Evolutionary conservation across 53 echinoderm and acorn worm species (phyloP), one percentile per base, ranked within the genome.

Genomic region (Crossaster papposus): DNA sequence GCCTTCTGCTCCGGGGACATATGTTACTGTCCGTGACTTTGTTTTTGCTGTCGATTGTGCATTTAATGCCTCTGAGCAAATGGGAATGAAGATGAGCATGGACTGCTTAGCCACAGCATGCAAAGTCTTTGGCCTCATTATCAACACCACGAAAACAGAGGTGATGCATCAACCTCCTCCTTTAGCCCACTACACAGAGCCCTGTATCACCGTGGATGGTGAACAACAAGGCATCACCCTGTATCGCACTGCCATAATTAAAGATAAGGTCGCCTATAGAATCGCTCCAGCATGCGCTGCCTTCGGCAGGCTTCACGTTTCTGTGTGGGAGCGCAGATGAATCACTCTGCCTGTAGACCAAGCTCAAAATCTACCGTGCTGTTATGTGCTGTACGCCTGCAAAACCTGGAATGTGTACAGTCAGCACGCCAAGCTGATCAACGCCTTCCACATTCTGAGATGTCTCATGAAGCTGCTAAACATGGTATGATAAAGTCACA

Each of bases 91-190:
- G 28, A 15, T 2, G 12, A 74, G 53, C 76, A 75, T 55, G 32
- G 28, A 86, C 28, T 18, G 15, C 6, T 70, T 84, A 36, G 28
- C 51, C 70, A 84, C 23, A 53, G 53, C 87, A 18, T 74, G 75
- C 73, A 24, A 24, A 20, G 55, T 44, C 28, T 83, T 44, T 50
- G 83, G 83, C 29, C 70, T 83, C 52, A 83, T 51, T 2, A 83
- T 70, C 68, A 70, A 29, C 63, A 81, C 51, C 26, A 83, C 50
- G 37, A 70, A 86, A 37, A 86, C 87, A 30, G 77, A 76, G n/a
- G 87, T 75, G 55, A 53, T 75, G 87, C 75, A 86, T 54, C 89
- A 89, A 30, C 65, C 89, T 14, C 62, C 88, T 70, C 84, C 92
- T 15, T 31, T 44, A 62, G 76, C 35, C 23, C 79, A 70, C 11